Percentiles rank a stretch among this genome's conserved stretches.
These are phyloP conservation scores for Zosterops borbonicus DNA, from an alignment of 2,113 vertebrate species.

Conservation along the genomic window DNA sequence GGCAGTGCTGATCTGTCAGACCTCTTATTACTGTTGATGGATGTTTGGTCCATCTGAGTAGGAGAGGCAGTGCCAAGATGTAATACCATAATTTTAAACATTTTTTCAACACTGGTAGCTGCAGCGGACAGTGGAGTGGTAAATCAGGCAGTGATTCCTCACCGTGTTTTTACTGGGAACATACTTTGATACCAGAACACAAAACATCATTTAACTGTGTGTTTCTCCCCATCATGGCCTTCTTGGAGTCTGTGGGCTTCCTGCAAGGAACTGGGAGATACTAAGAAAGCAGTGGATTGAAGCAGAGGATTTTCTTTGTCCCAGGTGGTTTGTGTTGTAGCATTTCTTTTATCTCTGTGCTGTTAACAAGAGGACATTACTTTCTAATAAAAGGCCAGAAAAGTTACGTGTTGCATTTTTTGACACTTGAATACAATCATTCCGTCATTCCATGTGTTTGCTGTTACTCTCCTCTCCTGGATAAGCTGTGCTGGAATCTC, in stretches of 20 bases:
- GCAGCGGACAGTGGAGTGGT: not conserved
- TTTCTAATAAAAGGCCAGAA: conserved; percentile 78
- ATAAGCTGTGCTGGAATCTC: not conserved
- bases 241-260: not conserved
- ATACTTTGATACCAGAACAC: conserved; percentile 35
- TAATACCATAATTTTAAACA: conserved; percentile 28
- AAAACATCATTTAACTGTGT: not conserved
- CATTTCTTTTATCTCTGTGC: conserved; percentile 63
- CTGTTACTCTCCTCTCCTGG: not conserved
- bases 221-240: not conserved
- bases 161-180: conserved; percentile 35
- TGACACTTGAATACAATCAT: not conserved
- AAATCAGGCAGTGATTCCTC: not conserved
- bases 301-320: conserved; percentile 62
- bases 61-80: conserved; percentile 10
- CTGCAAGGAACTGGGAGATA: not conserved
- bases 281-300: not conserved
- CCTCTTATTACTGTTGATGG: not conserved
- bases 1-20: not conserved
- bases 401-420: conserved; percentile 8
- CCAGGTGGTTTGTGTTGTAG: conserved; percentile 75
- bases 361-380: conserved; percentile 75
- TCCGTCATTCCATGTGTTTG: not conserved
- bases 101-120: conserved; percentile 7
- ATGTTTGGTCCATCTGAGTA: not conserved